phyloP scores from a whole-genome alignment of 2,888 invertebrate species.

The Apamea epomidion region DNA sequence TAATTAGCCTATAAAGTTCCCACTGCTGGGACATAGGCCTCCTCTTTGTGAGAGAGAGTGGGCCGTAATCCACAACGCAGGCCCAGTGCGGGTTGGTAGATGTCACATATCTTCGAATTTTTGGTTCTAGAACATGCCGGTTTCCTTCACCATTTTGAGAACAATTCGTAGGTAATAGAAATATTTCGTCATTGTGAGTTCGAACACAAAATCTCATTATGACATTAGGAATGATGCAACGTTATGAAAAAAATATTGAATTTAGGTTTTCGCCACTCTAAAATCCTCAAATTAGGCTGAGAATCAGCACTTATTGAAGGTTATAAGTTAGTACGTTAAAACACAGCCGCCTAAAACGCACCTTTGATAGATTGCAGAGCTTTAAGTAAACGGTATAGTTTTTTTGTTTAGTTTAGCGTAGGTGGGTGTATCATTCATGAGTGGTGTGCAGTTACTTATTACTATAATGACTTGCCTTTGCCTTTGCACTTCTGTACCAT shows the following conservation, averaged over 20 bases:
- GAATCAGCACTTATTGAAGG: no score
- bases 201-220: neutral
- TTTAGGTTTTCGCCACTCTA: neutral
- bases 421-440: no score
- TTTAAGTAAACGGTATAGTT: no score
- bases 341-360: neutral
- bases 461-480: conserved; percentile 29
- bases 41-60: no score
- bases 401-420: neutral
- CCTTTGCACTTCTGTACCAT: conserved; percentile 47
- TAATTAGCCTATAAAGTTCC: no score
- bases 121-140: no score
- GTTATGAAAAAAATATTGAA: neutral
- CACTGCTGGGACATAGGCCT: no score
- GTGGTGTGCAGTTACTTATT: neutral
- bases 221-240: neutral
- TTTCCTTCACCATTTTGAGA: no score
- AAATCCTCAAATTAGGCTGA: neutral
- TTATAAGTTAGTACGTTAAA: neutral
- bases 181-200: neutral
- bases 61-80: no score
- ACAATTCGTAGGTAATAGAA: neutral
- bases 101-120: no score
- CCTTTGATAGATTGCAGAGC: neutral
- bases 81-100: no score